Base-by-base conservation (phyloP, 2,797 vertebrate genomes). In the Sparidentex hasta region DNA sequence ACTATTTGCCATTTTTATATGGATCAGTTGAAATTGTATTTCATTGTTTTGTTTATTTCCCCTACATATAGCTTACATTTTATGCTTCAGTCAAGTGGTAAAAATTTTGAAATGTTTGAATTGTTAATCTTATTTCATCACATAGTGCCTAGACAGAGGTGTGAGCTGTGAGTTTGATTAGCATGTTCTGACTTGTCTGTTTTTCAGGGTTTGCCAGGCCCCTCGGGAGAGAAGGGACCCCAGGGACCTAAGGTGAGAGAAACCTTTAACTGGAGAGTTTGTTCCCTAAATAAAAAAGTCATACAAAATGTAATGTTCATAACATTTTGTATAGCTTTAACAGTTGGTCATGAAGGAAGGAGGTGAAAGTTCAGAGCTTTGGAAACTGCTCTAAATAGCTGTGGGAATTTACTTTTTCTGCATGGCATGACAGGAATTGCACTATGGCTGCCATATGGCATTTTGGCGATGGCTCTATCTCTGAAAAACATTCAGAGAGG, bases 181-280 rank as follows among this genome's bases (percentile, higher is more conserved):
- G 18, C 57, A 56, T 71, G 65, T 74, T 64, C 33, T 74, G 57
- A 86, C 54, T 59, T 58, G 29, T 17, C n/a, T 81, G 51, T 52
- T 81, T 41, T 69, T 83, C 83, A 98, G 97, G 97, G 96, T 80
- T 84, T 84, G 13, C 58, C 88, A 17, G 97, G 97, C 57, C 79
- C 90, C 41, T 72, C 84, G 2, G 97, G 97, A 77, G 95, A 95
- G 23, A 95, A 90, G 70, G 97, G 97, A 0, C 86, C 88, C 67
- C 87, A 78, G 0, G 97, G 97, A 71, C 91, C 94, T 59, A 95
- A 96, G 96, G 97, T 97, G 91, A 90, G 90, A 74, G 2, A 55
- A 54, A 23, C 1, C 2, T 20, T 38, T 47, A 48, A 44, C 54
- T 2, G 7, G 29, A 21, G 23, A 20, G 17, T 33, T 20, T 70